Evolutionary conservation across 2,113 vertebrate genomes (phyloP).

Genomic region (Zapornia atra): DNA sequence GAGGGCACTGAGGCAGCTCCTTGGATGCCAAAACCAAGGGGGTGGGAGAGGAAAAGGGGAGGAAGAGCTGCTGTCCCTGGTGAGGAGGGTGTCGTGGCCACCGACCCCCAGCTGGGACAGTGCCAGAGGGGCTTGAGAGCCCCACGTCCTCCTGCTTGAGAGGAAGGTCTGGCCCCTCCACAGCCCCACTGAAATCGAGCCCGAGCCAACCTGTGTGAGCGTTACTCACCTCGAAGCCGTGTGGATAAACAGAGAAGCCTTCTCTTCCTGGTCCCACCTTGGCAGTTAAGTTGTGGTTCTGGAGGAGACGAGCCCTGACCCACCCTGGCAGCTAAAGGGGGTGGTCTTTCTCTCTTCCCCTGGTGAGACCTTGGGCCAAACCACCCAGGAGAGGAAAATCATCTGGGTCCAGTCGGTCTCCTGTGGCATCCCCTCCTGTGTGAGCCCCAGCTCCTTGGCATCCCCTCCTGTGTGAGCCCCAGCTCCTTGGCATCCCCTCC

Average conservation of each 20-base stretch:
- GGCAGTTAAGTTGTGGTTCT: neutral
- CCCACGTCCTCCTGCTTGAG: neutral
- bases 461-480: neutral
- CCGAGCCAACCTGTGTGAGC: neutral
- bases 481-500: neutral
- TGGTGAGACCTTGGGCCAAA: neutral
- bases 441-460: neutral
- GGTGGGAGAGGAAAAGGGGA: neutral
- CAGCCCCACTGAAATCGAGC: neutral
- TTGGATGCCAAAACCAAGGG: neutral
- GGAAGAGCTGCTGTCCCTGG: neutral
- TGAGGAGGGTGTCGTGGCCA: neutral
- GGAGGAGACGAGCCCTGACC: neutral
- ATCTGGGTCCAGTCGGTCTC: neutral
- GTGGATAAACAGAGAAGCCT: conserved; percentile 26
- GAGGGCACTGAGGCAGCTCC: neutral
- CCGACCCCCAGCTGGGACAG: neutral
- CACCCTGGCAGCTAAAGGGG: neutral
- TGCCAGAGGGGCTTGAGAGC: neutral
- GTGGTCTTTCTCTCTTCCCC: neutral
- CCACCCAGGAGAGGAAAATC: neutral
- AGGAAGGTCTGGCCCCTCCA: neutral
- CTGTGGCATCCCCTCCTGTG: neutral
- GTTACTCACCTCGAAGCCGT: conserved; percentile 44
- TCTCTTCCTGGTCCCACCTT: conserved; percentile 2